A percentile compares a stretch with the other conserved stretches of the same genome.
phyloP scores from a whole-genome alignment of 2,113 vertebrate species.

The Petrocephalus zakoni region DNA sequence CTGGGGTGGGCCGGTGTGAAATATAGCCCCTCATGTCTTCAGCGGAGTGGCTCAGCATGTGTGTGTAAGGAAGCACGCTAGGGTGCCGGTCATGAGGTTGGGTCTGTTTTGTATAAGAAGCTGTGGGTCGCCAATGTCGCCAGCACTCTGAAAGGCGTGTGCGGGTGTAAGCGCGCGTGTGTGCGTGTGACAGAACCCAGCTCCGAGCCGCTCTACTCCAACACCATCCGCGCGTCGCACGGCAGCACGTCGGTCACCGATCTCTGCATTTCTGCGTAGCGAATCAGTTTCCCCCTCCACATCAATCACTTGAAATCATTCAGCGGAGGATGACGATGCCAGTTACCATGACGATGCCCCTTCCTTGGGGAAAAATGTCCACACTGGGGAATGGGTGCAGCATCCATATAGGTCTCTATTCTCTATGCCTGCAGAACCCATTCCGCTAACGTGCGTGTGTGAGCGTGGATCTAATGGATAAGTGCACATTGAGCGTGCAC shows the following conservation, averaged over 20 bases:
- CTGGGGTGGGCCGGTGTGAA: neutral
- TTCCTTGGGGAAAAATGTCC: neutral
- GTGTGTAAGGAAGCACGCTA: too few species aligned
- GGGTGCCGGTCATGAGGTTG: neutral
- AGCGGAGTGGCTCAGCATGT: neutral
- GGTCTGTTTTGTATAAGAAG: neutral
- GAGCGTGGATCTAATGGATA: neutral
- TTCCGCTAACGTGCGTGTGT: neutral
- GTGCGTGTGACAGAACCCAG: neutral
- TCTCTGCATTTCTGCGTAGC: neutral
- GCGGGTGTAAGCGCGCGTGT: neutral
- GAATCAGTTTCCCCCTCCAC: neutral
- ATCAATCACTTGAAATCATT: neutral
- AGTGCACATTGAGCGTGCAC: neutral
- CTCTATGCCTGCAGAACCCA: neutral
- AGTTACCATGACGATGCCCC: conserved; percentile 11
- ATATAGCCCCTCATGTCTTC: neutral
- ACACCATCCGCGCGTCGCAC: neutral
- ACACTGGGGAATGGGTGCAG: neutral
- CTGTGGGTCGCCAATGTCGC: neutral
- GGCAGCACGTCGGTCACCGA: neutral
- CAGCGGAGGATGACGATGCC: neutral
- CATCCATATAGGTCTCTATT: neutral
- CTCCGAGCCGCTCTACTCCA: neutral
- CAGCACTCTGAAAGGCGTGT: neutral